Percentiles rank a stretch among this genome's conserved stretches.
Evolutionary conservation across 2,113 vertebrate genomes (phyloP).

Genomic region (Cyanoramphus novaezelandiae): DNA sequence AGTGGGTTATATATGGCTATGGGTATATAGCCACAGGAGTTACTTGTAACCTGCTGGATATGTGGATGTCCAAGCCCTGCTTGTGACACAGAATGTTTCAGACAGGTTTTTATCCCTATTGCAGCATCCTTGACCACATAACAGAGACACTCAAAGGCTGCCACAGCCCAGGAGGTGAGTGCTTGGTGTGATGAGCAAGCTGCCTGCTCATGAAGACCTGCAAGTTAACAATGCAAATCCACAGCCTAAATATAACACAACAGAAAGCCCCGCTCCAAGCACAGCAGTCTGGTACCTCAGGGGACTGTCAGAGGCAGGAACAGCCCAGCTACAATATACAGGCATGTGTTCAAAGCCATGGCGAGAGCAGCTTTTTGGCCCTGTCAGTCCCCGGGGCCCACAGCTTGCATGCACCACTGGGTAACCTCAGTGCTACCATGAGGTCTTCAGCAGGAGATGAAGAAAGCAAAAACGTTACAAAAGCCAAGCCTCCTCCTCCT

Average conservation of each 20-base stretch:
- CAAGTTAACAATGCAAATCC: constrained; percentile 34
- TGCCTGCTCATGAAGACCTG: neutral
- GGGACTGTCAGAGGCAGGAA: neutral
- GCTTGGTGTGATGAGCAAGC: neutral
- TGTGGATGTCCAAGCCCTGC: no score
- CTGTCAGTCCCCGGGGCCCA: rapidly evolving
- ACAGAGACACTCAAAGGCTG: neutral
- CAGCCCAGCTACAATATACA: neutral
- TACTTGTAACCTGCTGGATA: neutral
- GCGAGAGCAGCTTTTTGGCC: neutral
- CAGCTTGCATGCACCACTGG: neutral
- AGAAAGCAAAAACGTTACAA: neutral
- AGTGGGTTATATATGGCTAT: neutral
- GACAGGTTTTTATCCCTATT: neutral
- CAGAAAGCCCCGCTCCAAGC: neutral
- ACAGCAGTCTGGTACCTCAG: neutral
- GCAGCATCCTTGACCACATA: neutral
- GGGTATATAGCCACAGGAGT: neutral
- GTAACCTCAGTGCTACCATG: neutral
- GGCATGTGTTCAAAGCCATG: neutral
- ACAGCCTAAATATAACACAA: neutral
- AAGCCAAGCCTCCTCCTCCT: neutral
- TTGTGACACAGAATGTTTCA: neutral
- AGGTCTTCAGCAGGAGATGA: neutral
- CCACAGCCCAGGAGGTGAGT: neutral